phyloP scores from a whole-genome alignment of 92 coral and sea anemone genomes.

The Porites evermanni region DNA sequence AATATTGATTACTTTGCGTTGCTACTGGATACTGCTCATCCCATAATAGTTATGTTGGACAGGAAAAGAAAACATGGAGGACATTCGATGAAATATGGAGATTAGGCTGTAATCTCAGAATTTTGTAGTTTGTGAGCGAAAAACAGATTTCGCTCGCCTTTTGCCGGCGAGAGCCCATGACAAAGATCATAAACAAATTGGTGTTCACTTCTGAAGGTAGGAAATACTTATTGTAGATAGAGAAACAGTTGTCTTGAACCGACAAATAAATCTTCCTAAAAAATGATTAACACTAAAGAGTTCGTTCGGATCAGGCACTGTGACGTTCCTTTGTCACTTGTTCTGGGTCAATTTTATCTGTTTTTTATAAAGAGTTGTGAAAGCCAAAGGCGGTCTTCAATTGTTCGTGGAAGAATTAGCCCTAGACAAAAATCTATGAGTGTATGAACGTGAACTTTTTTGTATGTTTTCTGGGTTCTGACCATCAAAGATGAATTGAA shows the following conservation, averaged over 20 bases:
- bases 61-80: slow-evolving; percentile 89
- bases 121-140: slow-evolving; percentile 20
- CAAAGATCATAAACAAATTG: slow-evolving; percentile 22
- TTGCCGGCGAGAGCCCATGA: slow-evolving; percentile 28
- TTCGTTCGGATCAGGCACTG: slow-evolving; percentile 6
- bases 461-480: slow-evolving; percentile 32
- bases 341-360: neutral
- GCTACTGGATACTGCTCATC: slow-evolving; percentile 67
- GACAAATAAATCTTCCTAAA: neutral
- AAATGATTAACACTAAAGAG: slow-evolving; percentile 9
- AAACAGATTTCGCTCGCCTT: neutral
- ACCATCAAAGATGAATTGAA: slow-evolving; percentile 34
- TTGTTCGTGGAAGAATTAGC: slow-evolving; percentile 9
- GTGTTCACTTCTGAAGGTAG: slow-evolving; percentile 26
- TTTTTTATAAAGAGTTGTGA: neutral
- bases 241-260: slow-evolving; percentile 6
- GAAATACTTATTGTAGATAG: neutral
- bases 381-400: neutral
- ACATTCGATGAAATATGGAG: slow-evolving; percentile 69
- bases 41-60: slow-evolving; percentile 75
- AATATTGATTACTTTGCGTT: slow-evolving; percentile 43
- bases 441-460: neutral
- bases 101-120: slow-evolving; percentile 35
- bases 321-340: neutral
- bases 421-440: slow-evolving; percentile 28